Evolutionary conservation across 2,888 invertebrate species (phyloP), one percentile per base, ranked within the genome.

Genomic region (Sipha maydis): DNA sequence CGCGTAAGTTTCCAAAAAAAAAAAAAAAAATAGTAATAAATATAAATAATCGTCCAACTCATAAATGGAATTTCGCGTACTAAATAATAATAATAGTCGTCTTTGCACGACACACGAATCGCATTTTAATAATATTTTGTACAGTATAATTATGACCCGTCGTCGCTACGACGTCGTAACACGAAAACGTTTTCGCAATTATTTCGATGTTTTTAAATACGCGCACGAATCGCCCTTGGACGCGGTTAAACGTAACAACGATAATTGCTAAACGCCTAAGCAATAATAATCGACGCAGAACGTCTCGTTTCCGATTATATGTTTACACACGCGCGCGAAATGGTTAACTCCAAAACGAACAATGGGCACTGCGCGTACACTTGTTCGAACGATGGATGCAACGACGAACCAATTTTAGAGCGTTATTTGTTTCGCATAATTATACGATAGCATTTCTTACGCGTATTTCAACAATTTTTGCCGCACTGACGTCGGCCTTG

Each of bases 111-210:
- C 21, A 61, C 61, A 19, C 4, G 4, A 8, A 61, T 61, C 61
- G 61, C 4, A 8, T 25, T 25, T 3, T 61, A 41, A 21, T 61
- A 25, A 2, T 14, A 41, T 41, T 56, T 56, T 56, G 56, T 56
- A 19, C 56, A 14, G 14, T 14, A 19, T 56, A 19, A 61, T 61
- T 21, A 31, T 17, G 71, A 48, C 48, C 71, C 0, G 14, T 31
- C 31, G 61, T 21, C 56, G 56, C 56, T 17, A 1, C 25, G 56
- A 56, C 34, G 56, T 25, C 79, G 61, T 25, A 34, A 38, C 14
- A 31, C 80, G 80, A 82, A 82, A 82, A 82, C 80, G 80, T 41
- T 82, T 69, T 82, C 54, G 80, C 80, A 67, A 82, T 69, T 69
- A 69, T 82, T 67, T 69, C 69, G 28, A 41, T n/a, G 34, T 80